Conservation (phyloP, 1,140 invertebrate genomes). For the Melanaphis sacchari region DNA sequence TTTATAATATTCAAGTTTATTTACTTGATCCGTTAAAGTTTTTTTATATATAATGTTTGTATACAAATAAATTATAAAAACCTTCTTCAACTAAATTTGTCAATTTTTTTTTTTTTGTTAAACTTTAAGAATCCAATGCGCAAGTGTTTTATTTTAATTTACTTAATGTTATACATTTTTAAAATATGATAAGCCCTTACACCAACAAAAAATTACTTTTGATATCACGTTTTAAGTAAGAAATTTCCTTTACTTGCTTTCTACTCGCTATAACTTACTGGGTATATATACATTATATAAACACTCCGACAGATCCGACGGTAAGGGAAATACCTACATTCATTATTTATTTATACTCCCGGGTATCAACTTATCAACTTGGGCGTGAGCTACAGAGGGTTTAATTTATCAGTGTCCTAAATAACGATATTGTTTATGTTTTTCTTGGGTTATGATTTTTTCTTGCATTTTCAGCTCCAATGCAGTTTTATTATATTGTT, state of each 20-base stretch:
- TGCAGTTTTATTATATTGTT: background rate
- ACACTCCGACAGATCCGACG: background rate
- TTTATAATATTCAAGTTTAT: background rate
- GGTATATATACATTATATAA: background rate
- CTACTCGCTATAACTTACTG: background rate
- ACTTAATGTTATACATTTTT: background rate
- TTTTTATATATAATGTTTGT: background rate
- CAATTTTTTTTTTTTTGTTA: background rate
- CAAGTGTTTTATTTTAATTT: background rate
- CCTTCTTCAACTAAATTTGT: background rate
- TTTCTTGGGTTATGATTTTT: background rate
- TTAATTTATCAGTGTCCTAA: background rate
- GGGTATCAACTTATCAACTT: background rate
- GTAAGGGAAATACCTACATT: background rate
- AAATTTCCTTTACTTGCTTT: background rate
- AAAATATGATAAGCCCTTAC: background rate
- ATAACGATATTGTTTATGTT: conserved; percentile 16
- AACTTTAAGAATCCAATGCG: background rate
- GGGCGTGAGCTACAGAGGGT: background rate
- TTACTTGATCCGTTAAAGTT: background rate
- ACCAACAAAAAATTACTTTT: conserved; percentile 9
- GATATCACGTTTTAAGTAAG: background rate
- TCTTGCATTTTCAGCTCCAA: background rate
- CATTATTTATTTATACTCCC: background rate
- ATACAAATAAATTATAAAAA: background rate